Evolutionary conservation across 2,888 invertebrate genomes (phyloP), one percentile per base, ranked within the genome.

Genomic region (Seladonia tumulorum): DNA sequence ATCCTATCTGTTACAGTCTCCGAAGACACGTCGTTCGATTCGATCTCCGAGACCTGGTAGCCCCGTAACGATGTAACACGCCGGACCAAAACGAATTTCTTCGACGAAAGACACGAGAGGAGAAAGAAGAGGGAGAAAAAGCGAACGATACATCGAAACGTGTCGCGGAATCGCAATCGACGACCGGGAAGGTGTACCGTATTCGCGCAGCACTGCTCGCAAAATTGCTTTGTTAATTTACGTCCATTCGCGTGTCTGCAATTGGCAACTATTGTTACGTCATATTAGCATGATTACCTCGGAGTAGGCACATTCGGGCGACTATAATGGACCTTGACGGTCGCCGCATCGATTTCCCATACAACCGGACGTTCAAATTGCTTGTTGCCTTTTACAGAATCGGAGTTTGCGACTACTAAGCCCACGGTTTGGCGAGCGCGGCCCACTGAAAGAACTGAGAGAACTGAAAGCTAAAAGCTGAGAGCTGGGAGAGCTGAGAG

Each of bases 201-300:
- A 22, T 14, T 1, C 5, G 14, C 0, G 25, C 25, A 5, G 25
- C 49, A 39, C 4, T 5, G 22, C 14, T 25, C 25, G 60, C 25
- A 60, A 60, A 60, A 25, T 60, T 60, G n/a, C 60, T 60, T 29
- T 25, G 66, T 66, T 66, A 66, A 66, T 66, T 66, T 18, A 74
- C 76, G 63, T 63, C 82, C n/a, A 66, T 70, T 66, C 45, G 22
- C 60, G 45, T 82, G 73, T 82, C 68, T 78, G 75, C 72, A 72
- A 18, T 70, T 74, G 87, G 79, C 72, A 71, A 79, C 79, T 86
- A 87, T 87, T 76, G 78, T 81, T 53, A n/a, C 79, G 45, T 74
- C 57, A n/a, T 72, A 83, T 81, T 87, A 87, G 73, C 83, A 35
- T 39, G 81, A 76, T 81, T 66, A 60, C 29, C 25, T 29, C 47